Conservation (phyloP, 2,888 invertebrate species). For the Proisotoma minuta region DNA sequence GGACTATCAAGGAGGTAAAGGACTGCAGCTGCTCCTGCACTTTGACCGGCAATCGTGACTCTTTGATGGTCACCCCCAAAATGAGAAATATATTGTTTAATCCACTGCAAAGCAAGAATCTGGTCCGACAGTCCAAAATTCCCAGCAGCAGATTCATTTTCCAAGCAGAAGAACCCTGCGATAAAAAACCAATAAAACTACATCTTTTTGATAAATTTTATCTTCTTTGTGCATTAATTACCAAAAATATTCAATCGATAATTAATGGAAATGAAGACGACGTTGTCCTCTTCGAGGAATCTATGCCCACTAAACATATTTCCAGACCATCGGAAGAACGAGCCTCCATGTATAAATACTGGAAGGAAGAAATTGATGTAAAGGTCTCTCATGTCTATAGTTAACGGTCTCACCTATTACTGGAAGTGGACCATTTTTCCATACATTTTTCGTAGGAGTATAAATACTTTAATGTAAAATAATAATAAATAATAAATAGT, state of each 20-base stretch:
- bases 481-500: too few relatives aligned
- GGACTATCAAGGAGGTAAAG: conserved; percentile 15
- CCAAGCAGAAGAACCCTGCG: conserved; percentile 17
- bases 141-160: conserved; percentile 18
- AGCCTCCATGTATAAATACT: conserved; percentile 20
- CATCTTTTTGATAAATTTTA: not conserved
- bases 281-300: conserved; percentile 63
- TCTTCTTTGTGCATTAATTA: conserved; percentile 27
- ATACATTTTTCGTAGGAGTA: conserved; percentile 65
- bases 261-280: conserved; percentile 65
- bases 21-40: conserved; percentile 19
- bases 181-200: not conserved
- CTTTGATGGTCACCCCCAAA: conserved; percentile 17
- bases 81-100: conserved; percentile 9
- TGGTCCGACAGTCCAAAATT: conserved; percentile 16
- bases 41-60: conserved; percentile 19
- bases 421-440: too few relatives aligned
- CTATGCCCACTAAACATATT: conserved; percentile 15
- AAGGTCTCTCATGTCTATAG: too few relatives aligned
- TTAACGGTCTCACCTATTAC: too few relatives aligned
- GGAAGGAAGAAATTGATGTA: too few relatives aligned
- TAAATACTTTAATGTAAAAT: too few relatives aligned
- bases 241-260: conserved; percentile 66
- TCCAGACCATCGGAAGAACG: conserved; percentile 21
- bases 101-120: conserved; percentile 13